These are phyloP conservation scores for Guaruba guarouba DNA, from an alignment of 2,113 vertebrate genomes.

Conservation along the genomic window DNA sequence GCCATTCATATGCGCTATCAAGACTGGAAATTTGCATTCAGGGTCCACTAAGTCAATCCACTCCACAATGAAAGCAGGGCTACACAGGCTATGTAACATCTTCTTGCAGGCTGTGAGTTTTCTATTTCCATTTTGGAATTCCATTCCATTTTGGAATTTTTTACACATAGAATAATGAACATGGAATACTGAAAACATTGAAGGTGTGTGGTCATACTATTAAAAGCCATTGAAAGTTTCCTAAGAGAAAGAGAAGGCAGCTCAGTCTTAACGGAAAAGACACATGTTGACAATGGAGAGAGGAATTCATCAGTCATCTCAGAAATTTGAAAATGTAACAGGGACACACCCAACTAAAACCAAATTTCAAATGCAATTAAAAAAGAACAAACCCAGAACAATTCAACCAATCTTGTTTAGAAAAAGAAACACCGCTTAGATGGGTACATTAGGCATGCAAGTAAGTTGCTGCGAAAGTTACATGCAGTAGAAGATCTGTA, in stretches of 20 bases:
- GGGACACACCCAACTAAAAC: background rate
- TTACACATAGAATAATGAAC: background rate
- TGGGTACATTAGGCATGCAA: background rate
- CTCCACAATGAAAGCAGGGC: background rate
- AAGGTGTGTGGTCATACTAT: background rate
- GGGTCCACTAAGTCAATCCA: background rate
- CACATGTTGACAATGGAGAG: background rate
- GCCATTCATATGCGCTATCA: background rate
- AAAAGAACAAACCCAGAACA: background rate
- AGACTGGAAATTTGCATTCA: background rate
- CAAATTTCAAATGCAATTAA: background rate
- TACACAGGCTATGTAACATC: background rate
- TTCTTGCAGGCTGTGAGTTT: background rate
- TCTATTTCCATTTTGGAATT: background rate
- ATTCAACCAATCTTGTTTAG: background rate
- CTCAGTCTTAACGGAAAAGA: background rate
- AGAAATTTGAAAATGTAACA: slow-evolving; percentile 7
- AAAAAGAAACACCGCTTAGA: background rate
- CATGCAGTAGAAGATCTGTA: background rate
- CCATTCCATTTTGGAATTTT: background rate
- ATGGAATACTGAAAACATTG: background rate
- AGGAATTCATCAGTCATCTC: background rate
- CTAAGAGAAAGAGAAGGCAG: background rate
- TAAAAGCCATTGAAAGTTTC: background rate
- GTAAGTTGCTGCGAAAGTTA: background rate